phyloP scores from a whole-genome alignment of 2,113 vertebrate species.

The Carettochelys insculpta region DNA sequence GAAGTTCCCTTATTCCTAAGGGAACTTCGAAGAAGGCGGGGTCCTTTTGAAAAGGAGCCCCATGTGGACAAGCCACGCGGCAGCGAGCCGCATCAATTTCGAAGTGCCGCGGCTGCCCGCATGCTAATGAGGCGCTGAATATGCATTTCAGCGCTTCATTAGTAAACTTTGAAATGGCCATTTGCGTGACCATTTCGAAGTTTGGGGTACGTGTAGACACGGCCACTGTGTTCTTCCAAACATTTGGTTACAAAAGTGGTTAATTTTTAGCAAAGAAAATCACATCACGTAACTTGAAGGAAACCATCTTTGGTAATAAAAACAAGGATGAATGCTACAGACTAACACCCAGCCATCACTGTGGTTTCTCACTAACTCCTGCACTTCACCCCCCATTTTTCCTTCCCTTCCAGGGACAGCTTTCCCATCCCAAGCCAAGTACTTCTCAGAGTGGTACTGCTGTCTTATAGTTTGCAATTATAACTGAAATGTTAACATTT shows the following conservation, averaged over 20 bases:
- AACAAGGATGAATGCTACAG: background rate
- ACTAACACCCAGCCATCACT: background rate
- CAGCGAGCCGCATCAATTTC: no score
- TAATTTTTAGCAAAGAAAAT: background rate
- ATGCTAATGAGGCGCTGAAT: no score
- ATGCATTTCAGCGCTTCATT: no score
- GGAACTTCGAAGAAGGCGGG: no score
- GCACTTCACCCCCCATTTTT: background rate
- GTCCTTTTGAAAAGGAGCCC: no score
- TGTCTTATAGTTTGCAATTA: background rate
- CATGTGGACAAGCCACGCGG: no score
- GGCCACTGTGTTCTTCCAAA: slow-evolving; percentile 19
- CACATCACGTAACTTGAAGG: background rate
- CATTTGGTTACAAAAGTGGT: background rate
- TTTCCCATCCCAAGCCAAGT: background rate
- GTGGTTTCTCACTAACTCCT: background rate
- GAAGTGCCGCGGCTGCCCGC: no score
- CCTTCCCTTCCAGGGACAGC: background rate
- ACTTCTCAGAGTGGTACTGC: background rate
- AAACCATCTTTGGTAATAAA: background rate
- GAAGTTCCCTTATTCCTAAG: no score
- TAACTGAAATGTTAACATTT: background rate
- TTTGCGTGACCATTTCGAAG: no score
- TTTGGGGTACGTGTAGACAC: no score
- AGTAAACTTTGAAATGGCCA: no score